Conservation (phyloP, 2,797 vertebrate genomes). For the Poecilia picta region DNA sequence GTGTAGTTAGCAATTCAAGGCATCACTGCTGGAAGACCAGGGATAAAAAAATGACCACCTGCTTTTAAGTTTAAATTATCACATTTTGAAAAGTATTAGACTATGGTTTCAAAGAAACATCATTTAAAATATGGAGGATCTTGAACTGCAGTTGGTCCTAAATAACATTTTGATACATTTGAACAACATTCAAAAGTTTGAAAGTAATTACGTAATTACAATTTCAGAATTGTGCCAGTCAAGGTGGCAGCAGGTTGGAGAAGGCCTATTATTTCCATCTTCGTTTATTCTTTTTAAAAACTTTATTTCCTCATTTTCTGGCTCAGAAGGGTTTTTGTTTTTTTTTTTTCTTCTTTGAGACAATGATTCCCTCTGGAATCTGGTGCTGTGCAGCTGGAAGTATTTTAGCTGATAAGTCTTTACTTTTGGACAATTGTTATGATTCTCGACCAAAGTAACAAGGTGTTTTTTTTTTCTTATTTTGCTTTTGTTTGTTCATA, state of each 20-base stretch:
- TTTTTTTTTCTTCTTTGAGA: not conserved
- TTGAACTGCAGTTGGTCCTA: not conserved
- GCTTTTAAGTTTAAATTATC: not conserved
- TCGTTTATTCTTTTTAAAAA: not conserved
- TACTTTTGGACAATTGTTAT: not conserved
- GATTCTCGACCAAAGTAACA: not conserved
- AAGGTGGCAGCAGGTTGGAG: not conserved
- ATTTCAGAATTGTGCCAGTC: not conserved
- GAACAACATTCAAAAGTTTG: not conserved
- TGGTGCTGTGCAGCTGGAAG: not conserved
- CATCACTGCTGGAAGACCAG: constrained; percentile 9
- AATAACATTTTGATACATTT: not conserved
- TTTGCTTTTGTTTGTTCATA: not conserved
- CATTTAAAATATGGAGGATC: not conserved
- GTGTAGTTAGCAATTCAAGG: not conserved
- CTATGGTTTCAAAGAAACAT: not conserved
- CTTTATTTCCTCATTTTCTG: not conserved
- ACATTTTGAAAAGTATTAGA: not conserved
- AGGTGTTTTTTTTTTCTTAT: not conserved
- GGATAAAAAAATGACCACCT: constrained; percentile 17
- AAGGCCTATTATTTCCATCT: not conserved
- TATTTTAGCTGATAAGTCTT: not conserved
- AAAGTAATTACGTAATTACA: not conserved
- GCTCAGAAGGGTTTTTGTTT: not conserved
- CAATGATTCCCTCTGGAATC: not conserved